Percentiles rank a stretch among this genome's conserved stretches.
Conservation (phyloP, 2,888 invertebrate genomes). For the Caenorhabditis japonica region DNA sequence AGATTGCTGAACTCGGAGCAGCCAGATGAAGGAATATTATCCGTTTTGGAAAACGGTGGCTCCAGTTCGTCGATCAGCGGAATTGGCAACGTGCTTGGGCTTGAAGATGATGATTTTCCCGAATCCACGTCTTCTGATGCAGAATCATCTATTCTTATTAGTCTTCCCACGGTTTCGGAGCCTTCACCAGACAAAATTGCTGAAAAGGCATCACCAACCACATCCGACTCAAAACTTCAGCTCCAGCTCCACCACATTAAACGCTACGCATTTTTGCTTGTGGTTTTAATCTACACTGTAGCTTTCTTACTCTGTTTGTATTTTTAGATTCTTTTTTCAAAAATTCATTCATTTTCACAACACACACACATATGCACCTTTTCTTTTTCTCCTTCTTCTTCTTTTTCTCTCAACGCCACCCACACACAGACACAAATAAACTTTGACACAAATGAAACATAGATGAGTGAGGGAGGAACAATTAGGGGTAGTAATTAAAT, state of each 20-base stretch:
- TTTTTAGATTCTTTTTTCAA: neutral
- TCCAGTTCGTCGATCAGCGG: conserved; percentile 12
- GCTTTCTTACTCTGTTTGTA: conserved; percentile 40
- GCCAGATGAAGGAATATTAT: neutral
- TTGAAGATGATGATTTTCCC: conserved; percentile 12
- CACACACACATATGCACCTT: too few relatives aligned
- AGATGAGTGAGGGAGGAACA: too few relatives aligned
- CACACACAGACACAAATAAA: too few relatives aligned
- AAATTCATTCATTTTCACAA: conserved; percentile 5
- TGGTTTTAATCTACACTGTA: conserved; percentile 45
- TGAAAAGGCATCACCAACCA: neutral
- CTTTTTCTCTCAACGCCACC: too few relatives aligned
- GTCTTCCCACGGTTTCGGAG: conserved; percentile 20
- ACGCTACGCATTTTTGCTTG: conserved; percentile 52
- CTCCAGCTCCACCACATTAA: conserved; percentile 57
- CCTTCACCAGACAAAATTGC: neutral
- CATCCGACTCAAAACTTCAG: neutral
- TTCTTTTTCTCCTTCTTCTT: neutral
- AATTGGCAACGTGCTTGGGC: conserved; percentile 23
- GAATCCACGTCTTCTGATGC: conserved; percentile 2
- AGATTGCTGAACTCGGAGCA: neutral
- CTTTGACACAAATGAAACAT: too few relatives aligned
- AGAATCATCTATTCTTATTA: conserved; percentile 12
- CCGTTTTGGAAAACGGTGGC: conserved; percentile 13
- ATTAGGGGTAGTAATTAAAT: too few relatives aligned